Evolutionary conservation across 2,113 vertebrate genomes (phyloP), one percentile per base, ranked within the genome.

Genomic region (Halichoerus grypus): DNA sequence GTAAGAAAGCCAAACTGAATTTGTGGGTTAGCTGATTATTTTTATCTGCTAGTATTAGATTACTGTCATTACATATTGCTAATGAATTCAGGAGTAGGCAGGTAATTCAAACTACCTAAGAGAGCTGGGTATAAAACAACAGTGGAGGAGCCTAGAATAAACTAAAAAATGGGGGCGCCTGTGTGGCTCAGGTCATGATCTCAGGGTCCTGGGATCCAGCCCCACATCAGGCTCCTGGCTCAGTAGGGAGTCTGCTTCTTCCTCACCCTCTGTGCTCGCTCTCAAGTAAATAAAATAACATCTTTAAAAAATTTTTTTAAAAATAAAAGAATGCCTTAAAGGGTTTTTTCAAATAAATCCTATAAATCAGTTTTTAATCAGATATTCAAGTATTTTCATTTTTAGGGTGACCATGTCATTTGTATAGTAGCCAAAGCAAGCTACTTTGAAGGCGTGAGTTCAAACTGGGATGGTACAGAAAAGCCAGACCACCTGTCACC

Each of bases 331-430:
- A 83, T 51, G 16, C 8, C n/a, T 65, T 65, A 77, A 77, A 88
- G 18, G 42, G 36, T 22, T 67, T n/a, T 92, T 94, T 94, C 93
- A 89, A 95, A 89, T 69, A 65, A 65, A 65, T 65, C 31, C 63
- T 65, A 33, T 65, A 65, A 67, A 67, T 33, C 31, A 33, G 31
- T 67, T 67, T 59, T 82, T 69, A 74, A 96, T 12, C 18, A 55
- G 33, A 88, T 72, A 93, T 18, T 90, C 72, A 89, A 96, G 77
- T 59, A 97, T 19, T 22, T 86, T 95, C 46, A 79, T 79, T 69
- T 83, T 67, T 83, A 93, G 31, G 14, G 16, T 61, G n/a, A 91
- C 11, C 22, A 11, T 53, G 11, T 88, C 69, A 91, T 49, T 96
- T 88, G 90, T 4, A 77, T 10, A 49, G 74, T 22, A 26, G 42